These are phyloP conservation scores for Pterocles gutturalis DNA, from an alignment of 2,113 vertebrate species.

Conservation along the genomic window DNA sequence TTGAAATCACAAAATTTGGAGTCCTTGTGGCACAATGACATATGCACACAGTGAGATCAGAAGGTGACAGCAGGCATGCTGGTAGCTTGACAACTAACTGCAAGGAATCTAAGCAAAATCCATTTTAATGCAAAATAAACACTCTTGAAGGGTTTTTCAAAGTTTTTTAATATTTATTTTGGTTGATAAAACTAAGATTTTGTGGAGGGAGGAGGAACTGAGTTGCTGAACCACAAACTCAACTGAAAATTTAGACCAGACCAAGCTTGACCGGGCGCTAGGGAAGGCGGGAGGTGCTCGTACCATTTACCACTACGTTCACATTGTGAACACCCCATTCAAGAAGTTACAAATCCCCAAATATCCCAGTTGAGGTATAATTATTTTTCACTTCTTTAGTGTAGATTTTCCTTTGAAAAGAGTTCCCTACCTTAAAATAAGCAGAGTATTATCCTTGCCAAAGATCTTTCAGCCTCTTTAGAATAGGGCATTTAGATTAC, in stretches of 20 bases:
- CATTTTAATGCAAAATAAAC: neutral
- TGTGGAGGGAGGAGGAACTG: neutral
- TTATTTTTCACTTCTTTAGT: conserved; percentile 35
- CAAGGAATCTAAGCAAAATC: neutral
- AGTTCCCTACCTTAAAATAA: conserved; percentile 72
- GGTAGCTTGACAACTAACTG: neutral
- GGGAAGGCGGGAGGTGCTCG: neutral
- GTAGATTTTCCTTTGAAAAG: conserved; percentile 62
- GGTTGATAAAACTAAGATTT: conserved; percentile 10
- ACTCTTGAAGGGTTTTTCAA: neutral
- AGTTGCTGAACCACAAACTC: conserved; percentile 6
- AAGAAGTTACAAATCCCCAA: neutral
- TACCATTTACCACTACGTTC: neutral
- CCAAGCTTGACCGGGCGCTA: neutral
- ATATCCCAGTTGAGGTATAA: neutral
- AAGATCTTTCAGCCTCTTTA: conserved; percentile 73
- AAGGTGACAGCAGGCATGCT: neutral
- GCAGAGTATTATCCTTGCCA: conserved; percentile 66
- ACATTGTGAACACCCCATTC: neutral
- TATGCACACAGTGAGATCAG: neutral
- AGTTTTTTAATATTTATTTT: neutral
- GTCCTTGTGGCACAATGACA: neutral
- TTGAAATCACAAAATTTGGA: neutral
- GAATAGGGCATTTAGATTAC: conserved; percentile 74
- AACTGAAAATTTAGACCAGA: conserved; percentile 6